Percentiles rank a stretch among this genome's conserved stretches.
phyloP scores from a whole-genome alignment of 2,888 invertebrate species.

The Rhabditoides inermis region DNA sequence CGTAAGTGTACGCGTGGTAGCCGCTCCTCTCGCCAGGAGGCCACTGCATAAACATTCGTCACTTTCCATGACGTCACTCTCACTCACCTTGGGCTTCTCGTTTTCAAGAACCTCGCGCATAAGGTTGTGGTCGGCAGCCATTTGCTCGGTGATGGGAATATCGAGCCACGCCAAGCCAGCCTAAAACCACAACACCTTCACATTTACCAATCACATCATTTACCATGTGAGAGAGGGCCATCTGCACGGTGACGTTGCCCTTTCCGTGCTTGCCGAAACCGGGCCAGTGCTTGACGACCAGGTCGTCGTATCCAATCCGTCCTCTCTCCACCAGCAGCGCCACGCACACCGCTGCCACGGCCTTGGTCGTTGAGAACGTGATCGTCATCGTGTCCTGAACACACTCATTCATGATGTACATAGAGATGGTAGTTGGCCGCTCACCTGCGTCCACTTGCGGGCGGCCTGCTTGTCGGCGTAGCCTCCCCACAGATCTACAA shows the following conservation, averaged over 20 bases:
- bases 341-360: slow-evolving; percentile 21
- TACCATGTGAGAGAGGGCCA: slow-evolving; percentile 33
- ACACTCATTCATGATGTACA: background rate
- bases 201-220: too few species aligned
- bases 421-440: background rate
- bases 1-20: slow-evolving; percentile 25
- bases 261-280: slow-evolving; percentile 34
- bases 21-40: background rate
- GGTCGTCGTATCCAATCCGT: slow-evolving; percentile 26
- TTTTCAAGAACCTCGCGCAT: slow-evolving; percentile 24
- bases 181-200: slow-evolving; percentile 9
- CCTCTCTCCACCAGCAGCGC: slow-evolving; percentile 25
- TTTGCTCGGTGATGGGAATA: slow-evolving; percentile 26
- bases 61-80: too few species aligned
- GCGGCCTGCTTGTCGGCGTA: slow-evolving; percentile 29
- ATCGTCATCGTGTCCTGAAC: slow-evolving; percentile 32
- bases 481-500: slow-evolving; percentile 39
- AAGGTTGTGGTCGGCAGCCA: slow-evolving; percentile 22
- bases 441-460: slow-evolving; percentile 26
- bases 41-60: too few species aligned
- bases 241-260: slow-evolving; percentile 34
- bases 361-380: slow-evolving; percentile 38
- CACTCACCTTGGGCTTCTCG: slow-evolving; percentile 18
- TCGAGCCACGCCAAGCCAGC: slow-evolving; percentile 34
- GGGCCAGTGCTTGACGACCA: slow-evolving; percentile 36